phyloP scores from a whole-genome alignment of 2,113 vertebrate genomes.

The Phylloscopus trochiloides region DNA sequence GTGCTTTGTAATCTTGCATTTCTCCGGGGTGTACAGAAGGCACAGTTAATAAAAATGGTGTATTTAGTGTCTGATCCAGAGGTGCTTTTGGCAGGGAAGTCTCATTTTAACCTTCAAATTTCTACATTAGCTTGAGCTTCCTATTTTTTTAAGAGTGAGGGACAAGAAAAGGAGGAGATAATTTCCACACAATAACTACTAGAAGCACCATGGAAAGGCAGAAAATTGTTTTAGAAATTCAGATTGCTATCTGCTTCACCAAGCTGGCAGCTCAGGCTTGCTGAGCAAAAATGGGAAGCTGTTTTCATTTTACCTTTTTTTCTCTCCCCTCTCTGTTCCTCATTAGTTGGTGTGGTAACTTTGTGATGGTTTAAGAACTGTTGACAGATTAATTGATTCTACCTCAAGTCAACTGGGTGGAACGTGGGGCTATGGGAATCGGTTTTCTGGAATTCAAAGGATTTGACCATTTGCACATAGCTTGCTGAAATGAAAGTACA shows the following conservation, averaged over 20 bases:
- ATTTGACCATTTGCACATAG: neutral
- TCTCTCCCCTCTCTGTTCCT: neutral
- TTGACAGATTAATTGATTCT: conserved; percentile 66
- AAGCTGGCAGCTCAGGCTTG: neutral
- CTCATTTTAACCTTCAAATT: neutral
- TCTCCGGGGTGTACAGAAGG: neutral
- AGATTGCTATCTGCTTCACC: neutral
- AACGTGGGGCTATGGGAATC: conserved; percentile 6
- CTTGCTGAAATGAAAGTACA: neutral
- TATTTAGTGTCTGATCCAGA: neutral
- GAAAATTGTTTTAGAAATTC: neutral
- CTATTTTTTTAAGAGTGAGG: neutral
- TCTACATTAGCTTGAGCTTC: neutral
- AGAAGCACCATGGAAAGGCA: neutral
- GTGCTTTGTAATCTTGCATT: neutral
- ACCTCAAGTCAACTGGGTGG: conserved; percentile 47
- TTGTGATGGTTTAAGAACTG: neutral
- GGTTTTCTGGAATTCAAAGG: conserved; percentile 54
- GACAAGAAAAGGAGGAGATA: neutral
- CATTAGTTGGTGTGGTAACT: neutral
- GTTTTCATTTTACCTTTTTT: neutral
- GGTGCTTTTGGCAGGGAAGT: neutral
- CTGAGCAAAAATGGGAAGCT: neutral
- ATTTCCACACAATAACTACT: fast-evolving
- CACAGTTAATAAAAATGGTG: neutral